phyloP scores from a whole-genome alignment of 1,140 invertebrate species.

The Antheraea pernyi region DNA sequence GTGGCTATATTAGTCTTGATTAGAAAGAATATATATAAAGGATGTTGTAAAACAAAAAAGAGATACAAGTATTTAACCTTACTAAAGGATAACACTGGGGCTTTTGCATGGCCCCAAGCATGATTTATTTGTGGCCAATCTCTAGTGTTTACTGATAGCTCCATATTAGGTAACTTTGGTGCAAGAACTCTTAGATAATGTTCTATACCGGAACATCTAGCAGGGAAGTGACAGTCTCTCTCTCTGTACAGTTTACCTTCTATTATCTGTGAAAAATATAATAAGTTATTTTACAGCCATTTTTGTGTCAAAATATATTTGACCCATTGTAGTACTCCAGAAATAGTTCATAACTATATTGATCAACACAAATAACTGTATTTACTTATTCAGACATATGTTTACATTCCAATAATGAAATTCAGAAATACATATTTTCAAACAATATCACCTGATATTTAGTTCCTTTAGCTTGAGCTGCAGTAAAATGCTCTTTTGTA shows the following conservation, averaged over 20 bases:
- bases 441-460: constrained; percentile 86
- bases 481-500: constrained; percentile 82
- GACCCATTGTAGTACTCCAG: not conserved
- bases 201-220: constrained; percentile 94
- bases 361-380: too few species aligned
- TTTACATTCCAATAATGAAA: too few species aligned
- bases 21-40: not conserved
- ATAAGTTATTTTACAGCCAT: too few species aligned
- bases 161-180: constrained; percentile 88
- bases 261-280: constrained; percentile 82
- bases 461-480: constrained; percentile 82
- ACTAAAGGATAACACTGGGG: constrained; percentile 96
- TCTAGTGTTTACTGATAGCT: constrained; percentile 93
- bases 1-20: not conserved
- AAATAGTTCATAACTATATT: too few species aligned
- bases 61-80: constrained; percentile 82
- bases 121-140: constrained; percentile 94
- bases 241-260: constrained; percentile 90
- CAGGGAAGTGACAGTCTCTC: constrained; percentile 93
- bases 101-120: constrained; percentile 79
- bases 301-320: not conserved
- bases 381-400: too few species aligned
- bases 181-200: constrained; percentile 88
- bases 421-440: too few species aligned
- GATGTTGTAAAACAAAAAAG: not conserved